phyloP scores from a whole-genome alignment of 2,888 invertebrate species.

The Uloborus plumipes region DNA sequence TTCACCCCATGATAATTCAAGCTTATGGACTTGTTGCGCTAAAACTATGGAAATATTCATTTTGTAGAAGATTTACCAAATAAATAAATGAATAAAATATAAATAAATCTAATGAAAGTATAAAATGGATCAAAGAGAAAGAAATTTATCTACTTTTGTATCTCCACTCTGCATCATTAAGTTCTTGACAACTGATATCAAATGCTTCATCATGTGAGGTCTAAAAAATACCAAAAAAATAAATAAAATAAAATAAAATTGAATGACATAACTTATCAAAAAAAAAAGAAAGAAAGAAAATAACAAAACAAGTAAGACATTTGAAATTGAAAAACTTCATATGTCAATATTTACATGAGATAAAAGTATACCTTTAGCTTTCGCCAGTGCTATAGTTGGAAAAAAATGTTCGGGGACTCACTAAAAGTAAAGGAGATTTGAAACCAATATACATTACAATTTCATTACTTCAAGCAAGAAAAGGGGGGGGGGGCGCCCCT shows the following conservation, averaged over 20 bases:
- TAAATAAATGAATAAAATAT: neutral
- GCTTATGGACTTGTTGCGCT: slow-evolving; percentile 71
- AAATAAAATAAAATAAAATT: neutral
- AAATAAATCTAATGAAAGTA: slow-evolving; percentile 9
- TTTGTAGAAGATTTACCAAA: neutral
- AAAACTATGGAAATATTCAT: slow-evolving; percentile 21
- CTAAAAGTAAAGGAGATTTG: too few relatives aligned
- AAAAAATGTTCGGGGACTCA: too few relatives aligned
- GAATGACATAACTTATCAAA: neutral
- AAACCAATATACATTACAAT: too few relatives aligned
- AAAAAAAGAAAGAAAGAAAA: neutral
- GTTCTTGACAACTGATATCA: slow-evolving; percentile 47
- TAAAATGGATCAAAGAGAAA: neutral
- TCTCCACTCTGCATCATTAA: slow-evolving; percentile 53
- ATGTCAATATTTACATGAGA: too few relatives aligned
- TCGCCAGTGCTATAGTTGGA: too few relatives aligned
- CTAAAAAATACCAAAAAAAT: slow-evolving; percentile 5
- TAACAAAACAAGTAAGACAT: neutral
- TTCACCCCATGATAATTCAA: slow-evolving; percentile 84
- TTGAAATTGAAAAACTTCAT: too few relatives aligned
- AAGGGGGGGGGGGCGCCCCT: too few relatives aligned
- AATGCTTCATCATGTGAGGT: slow-evolving; percentile 48
- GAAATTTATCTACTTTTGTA: slow-evolving; percentile 39
- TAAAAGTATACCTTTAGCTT: too few relatives aligned
- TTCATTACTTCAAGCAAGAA: too few relatives aligned